Evolutionary conservation across 2,797 vertebrate genomes (phyloP).

Genomic region (Acipenser oxyrinchus): DNA sequence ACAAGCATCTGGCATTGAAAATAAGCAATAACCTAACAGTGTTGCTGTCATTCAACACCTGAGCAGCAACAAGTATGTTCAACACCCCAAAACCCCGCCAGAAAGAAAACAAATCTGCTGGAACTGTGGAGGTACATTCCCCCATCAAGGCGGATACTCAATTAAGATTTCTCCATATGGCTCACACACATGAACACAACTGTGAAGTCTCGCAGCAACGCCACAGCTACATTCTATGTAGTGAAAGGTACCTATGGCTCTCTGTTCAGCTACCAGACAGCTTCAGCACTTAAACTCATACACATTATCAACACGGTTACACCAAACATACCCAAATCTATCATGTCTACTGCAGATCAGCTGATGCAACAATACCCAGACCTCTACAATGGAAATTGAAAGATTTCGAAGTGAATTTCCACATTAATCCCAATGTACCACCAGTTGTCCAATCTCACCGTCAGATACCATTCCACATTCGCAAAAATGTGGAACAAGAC

Average conservation of each 20-base stretch:
- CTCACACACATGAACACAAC: too few relatives aligned
- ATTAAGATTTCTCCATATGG: too few relatives aligned
- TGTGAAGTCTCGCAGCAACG: too few relatives aligned
- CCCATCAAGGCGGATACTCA: too few relatives aligned
- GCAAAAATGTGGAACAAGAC: background rate
- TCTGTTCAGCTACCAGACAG: background rate
- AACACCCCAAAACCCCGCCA: too few relatives aligned
- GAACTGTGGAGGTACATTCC: too few relatives aligned
- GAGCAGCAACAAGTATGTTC: too few relatives aligned
- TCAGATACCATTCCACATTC: background rate
- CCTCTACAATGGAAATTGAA: background rate
- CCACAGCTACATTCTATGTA: background rate
- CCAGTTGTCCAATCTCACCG: background rate
- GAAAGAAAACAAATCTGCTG: too few relatives aligned
- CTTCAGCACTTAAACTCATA: background rate
- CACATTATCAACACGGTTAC: background rate
- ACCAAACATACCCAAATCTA: background rate
- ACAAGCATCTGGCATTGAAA: too few relatives aligned
- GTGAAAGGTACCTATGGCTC: too few relatives aligned
- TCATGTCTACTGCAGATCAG: slow-evolving; percentile 1
- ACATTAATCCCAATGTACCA: background rate
- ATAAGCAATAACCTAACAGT: too few relatives aligned
- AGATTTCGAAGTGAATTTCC: background rate
- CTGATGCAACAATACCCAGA: background rate
- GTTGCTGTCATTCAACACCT: too few relatives aligned